Percentiles rank a stretch among this genome's conserved stretches.
phyloP scores from a whole-genome alignment of 2,113 vertebrate species.

The Poecile atricapillus region DNA sequence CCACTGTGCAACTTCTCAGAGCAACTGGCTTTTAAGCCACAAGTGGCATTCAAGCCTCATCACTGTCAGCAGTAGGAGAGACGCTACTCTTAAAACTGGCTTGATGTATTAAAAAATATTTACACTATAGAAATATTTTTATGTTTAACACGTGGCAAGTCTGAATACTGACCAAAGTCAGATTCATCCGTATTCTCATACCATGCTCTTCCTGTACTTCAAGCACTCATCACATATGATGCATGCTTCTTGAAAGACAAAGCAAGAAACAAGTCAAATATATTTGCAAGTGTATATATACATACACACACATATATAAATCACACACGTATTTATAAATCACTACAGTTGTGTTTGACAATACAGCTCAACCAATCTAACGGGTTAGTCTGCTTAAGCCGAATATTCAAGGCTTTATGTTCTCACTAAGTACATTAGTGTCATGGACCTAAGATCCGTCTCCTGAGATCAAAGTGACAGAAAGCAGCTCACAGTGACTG shows the following conservation, averaged over 20 bases:
- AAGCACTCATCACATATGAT: not conserved
- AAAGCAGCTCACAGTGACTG: not conserved
- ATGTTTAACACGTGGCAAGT: not conserved
- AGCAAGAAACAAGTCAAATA: not conserved
- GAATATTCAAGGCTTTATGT: not conserved
- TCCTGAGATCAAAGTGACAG: not conserved
- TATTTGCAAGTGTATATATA: not conserved
- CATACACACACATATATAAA: not conserved
- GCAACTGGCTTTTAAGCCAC: not conserved
- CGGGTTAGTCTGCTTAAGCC: not conserved
- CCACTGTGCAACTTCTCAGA: not conserved
- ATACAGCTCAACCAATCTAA: not conserved
- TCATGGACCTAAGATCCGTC: not conserved
- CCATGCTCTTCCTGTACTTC: not conserved
- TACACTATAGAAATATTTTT: not conserved
- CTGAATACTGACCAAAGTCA: not conserved
- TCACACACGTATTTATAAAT: not conserved
- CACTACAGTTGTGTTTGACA: not conserved
- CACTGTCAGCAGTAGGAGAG: not conserved
- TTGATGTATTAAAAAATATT: not conserved
- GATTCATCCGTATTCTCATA: not conserved
- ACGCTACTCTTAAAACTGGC: not conserved
- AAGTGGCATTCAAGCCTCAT: not conserved
- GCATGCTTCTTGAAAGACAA: not conserved
- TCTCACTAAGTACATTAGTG: not conserved